phyloP scores from a whole-genome alignment of 35 echinoderm and acorn worm species.

The Apostichopus californicus region DNA sequence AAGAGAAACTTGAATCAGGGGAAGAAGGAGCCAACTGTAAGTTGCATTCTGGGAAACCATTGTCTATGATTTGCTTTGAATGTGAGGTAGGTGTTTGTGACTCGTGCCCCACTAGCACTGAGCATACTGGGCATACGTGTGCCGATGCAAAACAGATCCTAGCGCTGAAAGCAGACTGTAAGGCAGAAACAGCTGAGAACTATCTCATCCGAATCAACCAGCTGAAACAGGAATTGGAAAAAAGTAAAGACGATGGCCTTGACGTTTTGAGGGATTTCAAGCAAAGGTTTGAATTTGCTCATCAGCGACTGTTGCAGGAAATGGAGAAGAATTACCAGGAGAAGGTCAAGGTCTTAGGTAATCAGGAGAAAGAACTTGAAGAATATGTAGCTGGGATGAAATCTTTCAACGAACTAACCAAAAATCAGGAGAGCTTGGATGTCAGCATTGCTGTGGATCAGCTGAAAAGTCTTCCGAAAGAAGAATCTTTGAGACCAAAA shows the following conservation, averaged over 20 bases:
- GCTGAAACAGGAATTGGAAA: neutral
- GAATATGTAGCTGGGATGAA: neutral
- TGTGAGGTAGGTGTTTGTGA: constrained; percentile 1
- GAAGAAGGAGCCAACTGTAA: neutral
- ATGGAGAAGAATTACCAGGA: neutral
- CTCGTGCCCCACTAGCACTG: neutral
- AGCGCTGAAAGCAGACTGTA: neutral
- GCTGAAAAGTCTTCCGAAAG: constrained; percentile 6
- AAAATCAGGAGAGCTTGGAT: neutral
- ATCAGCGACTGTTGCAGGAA: neutral
- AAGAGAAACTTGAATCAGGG: neutral
- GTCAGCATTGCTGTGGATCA: neutral
- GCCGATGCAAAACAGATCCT: neutral
- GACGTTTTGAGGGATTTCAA: neutral
- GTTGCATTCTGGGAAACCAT: neutral
- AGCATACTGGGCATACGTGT: neutral
- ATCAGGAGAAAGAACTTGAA: constrained; percentile 2
- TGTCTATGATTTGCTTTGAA: constrained; percentile 3
- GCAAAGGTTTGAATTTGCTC: constrained; percentile 19
- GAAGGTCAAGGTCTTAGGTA: neutral
- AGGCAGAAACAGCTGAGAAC: neutral
- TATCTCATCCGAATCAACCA: neutral
- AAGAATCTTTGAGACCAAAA: constrained; percentile 15
- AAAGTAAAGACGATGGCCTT: neutral
- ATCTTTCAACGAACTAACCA: neutral